Evolutionary conservation across 2,888 invertebrate genomes (phyloP), one percentile per base, ranked within the genome.

Genomic region (Nezara viridula): DNA sequence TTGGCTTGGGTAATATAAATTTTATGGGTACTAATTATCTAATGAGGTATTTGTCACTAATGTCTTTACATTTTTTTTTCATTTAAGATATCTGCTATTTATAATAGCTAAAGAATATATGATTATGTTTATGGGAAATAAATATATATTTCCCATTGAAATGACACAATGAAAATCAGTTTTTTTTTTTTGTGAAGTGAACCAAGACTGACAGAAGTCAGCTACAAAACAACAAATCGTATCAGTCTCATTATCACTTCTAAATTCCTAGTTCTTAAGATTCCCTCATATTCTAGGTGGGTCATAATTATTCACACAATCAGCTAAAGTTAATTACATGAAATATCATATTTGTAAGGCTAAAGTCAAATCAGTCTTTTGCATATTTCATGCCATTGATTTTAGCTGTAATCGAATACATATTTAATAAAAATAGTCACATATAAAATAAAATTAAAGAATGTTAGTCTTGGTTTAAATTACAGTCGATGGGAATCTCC

Each of bases 281-380:
- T 88, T 85, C 88, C 88, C 88, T 81, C 40, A 50, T 49, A 50
- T 85, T 40, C 86, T 86, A 86, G 49, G 81, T 89, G 66, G 89
- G 85, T 24, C n/a, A 86, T 47, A 50, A 89, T 32, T 50, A 85
- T 85, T 55, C 50, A 55, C 44, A 81, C 27, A 32, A 37, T 89
- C 60, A 86, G 86, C 88, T 86, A 89, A 89, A 89, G 60, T 89
- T 60, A 86, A 86, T 86, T 86, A 86, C 89, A 89, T 89, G 89
- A 86, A 90, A 90, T 85, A 87, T 88, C 40, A 27, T 47, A 52
- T 60, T 73, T 73, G 66, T 91, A 91, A 91, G 91, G 91, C 91
- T 91, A 90, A 90, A 89, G 86, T 89, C 86, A 86, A 90, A 86
- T 91, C 91, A 91, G 91, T 91, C 91, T 91, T 91, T 86, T 89